Conservation (phyloP, 2,797 vertebrate species). For the Myotis planiceps region DNA sequence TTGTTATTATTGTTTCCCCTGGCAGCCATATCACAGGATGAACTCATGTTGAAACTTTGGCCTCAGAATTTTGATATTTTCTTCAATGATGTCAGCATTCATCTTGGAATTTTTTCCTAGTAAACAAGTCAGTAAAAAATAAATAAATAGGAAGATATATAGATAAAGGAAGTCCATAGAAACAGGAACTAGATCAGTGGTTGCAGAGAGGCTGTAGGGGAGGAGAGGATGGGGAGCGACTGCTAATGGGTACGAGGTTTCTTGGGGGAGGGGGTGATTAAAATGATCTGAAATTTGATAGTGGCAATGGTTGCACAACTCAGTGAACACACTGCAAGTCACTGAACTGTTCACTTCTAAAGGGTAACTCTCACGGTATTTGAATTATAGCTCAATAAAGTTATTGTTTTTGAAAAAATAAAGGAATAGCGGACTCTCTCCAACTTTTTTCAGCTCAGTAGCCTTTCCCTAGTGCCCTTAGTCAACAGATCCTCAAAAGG, state of each 20-base stretch:
- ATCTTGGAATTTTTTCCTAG: constrained; percentile 52
- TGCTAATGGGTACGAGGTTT: neutral
- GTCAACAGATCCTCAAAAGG: neutral
- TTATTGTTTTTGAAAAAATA: neutral
- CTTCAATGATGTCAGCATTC: constrained; percentile 41
- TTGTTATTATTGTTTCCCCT: neutral
- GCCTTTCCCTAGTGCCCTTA: neutral
- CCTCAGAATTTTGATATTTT: constrained; percentile 42
- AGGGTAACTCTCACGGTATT: neutral
- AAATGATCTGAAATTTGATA: constrained; percentile 49
- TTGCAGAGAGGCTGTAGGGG: neutral
- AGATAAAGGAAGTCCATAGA: constrained; percentile 57
- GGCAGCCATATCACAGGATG: constrained; percentile 17
- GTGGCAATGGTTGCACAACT: neutral
- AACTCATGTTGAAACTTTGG: constrained; percentile 52
- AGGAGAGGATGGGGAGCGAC: neutral
- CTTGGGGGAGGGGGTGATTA: neutral
- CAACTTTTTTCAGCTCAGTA: neutral
- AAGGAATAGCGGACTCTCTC: neutral
- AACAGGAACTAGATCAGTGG: neutral
- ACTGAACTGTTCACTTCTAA: neutral
- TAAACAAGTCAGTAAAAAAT: constrained; percentile 50
- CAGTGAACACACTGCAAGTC: neutral
- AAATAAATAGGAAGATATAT: neutral
- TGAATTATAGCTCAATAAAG: constrained; percentile 12